Conservation (phyloP, 2,888 invertebrate genomes). For the Muscina levida region DNA sequence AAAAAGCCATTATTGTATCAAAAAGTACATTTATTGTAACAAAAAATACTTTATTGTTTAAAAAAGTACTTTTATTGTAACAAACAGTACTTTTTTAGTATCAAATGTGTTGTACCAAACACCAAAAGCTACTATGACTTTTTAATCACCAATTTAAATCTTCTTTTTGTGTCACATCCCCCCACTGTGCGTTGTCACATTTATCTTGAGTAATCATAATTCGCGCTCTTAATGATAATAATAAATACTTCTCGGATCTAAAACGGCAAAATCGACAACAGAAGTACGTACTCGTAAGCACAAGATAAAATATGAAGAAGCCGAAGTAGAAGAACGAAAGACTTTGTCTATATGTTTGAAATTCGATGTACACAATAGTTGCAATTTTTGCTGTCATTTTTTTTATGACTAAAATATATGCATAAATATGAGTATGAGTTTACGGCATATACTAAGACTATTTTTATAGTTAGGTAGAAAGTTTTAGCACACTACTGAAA, state of each 20-base stretch:
- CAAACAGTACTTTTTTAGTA: too few relatives aligned
- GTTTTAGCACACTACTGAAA: background rate
- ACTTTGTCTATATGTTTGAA: background rate
- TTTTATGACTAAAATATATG: constrained; percentile 4
- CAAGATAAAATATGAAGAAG: constrained; percentile 8
- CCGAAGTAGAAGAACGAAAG: background rate
- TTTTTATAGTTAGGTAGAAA: too few relatives aligned
- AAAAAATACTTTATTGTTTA: too few relatives aligned
- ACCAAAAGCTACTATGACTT: too few relatives aligned
- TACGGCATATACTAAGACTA: too few relatives aligned
- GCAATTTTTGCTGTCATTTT: background rate
- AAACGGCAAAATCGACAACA: constrained; percentile 7
- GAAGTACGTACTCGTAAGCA: background rate
- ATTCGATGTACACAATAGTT: background rate
- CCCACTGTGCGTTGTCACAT: background rate
- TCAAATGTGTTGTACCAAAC: too few relatives aligned
- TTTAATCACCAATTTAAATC: too few relatives aligned
- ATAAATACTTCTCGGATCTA: background rate
- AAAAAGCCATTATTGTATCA: too few relatives aligned
- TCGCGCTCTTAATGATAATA: constrained; percentile 6
- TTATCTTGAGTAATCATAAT: background rate
- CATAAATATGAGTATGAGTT: constrained; percentile 1
- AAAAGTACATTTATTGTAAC: too few relatives aligned
- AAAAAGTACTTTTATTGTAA: too few relatives aligned
- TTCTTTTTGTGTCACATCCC: too few relatives aligned